Evolutionary conservation across 2,797 vertebrate species (phyloP).

Genomic region (Myotis pilosus): DNA sequence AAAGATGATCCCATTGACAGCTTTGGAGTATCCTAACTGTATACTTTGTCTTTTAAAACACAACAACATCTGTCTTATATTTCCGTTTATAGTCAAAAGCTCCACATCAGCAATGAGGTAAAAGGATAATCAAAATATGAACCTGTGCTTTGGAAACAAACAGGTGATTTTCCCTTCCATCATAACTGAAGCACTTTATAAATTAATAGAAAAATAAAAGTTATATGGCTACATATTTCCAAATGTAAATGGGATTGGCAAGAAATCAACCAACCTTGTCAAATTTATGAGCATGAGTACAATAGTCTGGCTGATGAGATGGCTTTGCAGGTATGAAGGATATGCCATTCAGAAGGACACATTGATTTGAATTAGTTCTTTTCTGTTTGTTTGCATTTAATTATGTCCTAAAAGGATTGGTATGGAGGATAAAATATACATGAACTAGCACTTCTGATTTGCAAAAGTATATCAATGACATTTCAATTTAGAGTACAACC

Average conservation of each 20-base stretch:
- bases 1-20: slow-evolving; percentile 83
- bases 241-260: slow-evolving; percentile 65
- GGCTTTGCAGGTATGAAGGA: slow-evolving; percentile 67
- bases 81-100: slow-evolving; percentile 10
- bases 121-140: slow-evolving; percentile 43
- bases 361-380: slow-evolving; percentile 73
- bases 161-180: slow-evolving; percentile 41
- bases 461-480: slow-evolving; percentile 68
- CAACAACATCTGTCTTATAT: slow-evolving; percentile 45
- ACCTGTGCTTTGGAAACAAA: slow-evolving; percentile 13
- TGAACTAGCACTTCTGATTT: slow-evolving; percentile 65
- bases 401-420: slow-evolving; percentile 66
- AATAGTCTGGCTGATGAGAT: slow-evolving; percentile 63
- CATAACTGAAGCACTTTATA: slow-evolving; percentile 64
- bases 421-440: slow-evolving; percentile 69
- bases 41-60: slow-evolving; percentile 82
- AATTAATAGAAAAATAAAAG: slow-evolving; percentile 66
- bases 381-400: slow-evolving; percentile 77
- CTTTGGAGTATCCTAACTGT: slow-evolving; percentile 80
- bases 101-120: not conserved
- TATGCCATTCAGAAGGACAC: slow-evolving; percentile 75
- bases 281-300: slow-evolving; percentile 72
- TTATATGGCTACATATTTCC: slow-evolving; percentile 58
- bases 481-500: slow-evolving; percentile 72
- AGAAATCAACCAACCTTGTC: slow-evolving; percentile 67